phyloP scores from a whole-genome alignment of 2,113 vertebrate genomes.

The Hiodon tergisus region DNA sequence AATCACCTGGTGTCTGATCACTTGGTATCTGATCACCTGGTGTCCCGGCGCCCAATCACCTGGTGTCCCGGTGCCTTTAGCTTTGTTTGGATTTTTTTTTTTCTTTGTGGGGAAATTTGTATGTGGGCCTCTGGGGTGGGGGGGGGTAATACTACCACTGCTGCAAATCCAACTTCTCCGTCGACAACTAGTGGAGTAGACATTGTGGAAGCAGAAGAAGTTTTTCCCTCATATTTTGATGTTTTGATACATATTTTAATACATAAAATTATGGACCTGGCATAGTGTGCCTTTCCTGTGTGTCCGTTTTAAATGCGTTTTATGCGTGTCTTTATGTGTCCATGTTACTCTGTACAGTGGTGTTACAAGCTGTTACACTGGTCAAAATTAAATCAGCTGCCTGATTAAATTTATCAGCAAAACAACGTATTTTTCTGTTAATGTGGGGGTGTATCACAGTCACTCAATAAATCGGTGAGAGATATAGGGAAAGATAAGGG shows the following conservation, averaged over 20 bases:
- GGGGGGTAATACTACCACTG: no score
- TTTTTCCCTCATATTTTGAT: no score
- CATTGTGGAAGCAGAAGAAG: background rate
- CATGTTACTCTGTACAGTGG: constrained; percentile 3
- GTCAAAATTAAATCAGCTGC: constrained; percentile 18
- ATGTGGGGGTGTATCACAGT: background rate
- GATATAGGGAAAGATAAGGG: background rate
- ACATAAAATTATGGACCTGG: background rate
- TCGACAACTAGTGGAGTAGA: background rate
- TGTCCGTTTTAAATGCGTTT: background rate
- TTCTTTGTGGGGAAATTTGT: no score
- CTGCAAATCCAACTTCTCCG: background rate
- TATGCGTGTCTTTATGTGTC: background rate
- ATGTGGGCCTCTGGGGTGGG: no score
- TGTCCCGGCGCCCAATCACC: no score
- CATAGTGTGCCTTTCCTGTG: background rate
- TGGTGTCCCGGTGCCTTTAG: no score
- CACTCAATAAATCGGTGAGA: no score
- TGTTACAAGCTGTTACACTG: constrained; percentile 30
- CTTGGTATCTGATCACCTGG: no score
- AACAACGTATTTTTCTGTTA: background rate
- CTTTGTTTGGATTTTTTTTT: no score
- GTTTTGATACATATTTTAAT: background rate
- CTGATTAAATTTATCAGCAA: background rate
- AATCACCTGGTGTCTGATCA: no score